phyloP scores from a whole-genome alignment of 2,797 vertebrate species.

The Xenentodon cancila region DNA sequence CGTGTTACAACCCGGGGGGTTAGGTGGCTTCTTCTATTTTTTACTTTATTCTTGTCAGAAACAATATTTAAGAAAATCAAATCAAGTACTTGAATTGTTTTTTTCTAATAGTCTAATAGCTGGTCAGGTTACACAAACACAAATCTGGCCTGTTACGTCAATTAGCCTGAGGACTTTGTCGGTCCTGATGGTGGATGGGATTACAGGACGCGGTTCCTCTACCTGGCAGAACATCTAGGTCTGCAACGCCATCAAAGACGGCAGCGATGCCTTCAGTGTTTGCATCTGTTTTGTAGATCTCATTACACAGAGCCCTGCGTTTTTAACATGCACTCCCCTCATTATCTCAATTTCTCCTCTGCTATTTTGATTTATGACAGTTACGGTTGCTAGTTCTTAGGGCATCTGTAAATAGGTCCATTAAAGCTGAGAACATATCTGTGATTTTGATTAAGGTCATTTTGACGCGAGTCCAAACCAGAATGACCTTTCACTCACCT shows the following conservation, averaged over 20 bases:
- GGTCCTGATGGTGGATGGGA: slow-evolving; percentile 24
- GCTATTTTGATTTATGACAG: slow-evolving; percentile 56
- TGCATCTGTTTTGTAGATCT: slow-evolving; percentile 37
- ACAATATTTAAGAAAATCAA: too few relatives aligned
- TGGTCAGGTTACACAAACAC: slow-evolving; percentile 31
- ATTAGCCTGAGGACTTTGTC: slow-evolving; percentile 48
- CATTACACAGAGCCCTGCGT: slow-evolving; percentile 36
- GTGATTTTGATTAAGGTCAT: slow-evolving; percentile 52
- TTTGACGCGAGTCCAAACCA: slow-evolving; percentile 37
- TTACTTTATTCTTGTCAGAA: too few relatives aligned
- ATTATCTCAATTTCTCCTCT: slow-evolving; percentile 45
- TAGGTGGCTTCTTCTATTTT: slow-evolving; percentile 35
- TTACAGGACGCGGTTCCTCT: slow-evolving; percentile 39
- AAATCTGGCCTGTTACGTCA: slow-evolving; percentile 50
- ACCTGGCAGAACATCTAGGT: slow-evolving; percentile 41
- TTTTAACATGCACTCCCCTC: slow-evolving; percentile 40
- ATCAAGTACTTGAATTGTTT: slow-evolving; percentile 23
- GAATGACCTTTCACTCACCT: slow-evolving; percentile 32
- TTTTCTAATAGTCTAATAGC: slow-evolving; percentile 54
- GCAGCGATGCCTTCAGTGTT: slow-evolving; percentile 24
- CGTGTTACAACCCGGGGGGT: slow-evolving; percentile 38
- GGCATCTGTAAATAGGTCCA: slow-evolving; percentile 30
- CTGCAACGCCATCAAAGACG: slow-evolving; percentile 30
- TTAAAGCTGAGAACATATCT: slow-evolving; percentile 42
- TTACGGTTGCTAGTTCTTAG: slow-evolving; percentile 24